Evolutionary conservation across 2,113 vertebrate genomes (phyloP), one percentile per base, ranked within the genome.

Genomic region (Oncorhynchus kisutch): DNA sequence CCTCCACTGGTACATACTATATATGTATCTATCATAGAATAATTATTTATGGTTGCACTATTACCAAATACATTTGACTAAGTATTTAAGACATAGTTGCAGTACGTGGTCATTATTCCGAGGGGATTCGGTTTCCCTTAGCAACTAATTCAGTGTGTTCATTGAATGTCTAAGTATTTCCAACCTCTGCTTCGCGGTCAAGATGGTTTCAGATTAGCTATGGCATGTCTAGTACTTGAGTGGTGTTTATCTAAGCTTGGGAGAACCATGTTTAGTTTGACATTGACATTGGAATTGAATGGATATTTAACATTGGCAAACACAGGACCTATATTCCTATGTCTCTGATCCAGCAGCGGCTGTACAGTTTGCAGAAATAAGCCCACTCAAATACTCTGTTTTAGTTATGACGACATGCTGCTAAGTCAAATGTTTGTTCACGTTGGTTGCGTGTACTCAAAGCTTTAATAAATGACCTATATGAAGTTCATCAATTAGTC

Each of bases 381-480:
- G 27, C 18, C 51, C 1, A 73, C 16, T 76, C 5, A 34, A 72
- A 45, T 86, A 18, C 14, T 54, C 14, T 54, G 75, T 80, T 82
- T 79, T 77, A 74, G 72, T 78, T 54, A 76, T 74, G 78, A 74
- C 74, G 75, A n/a, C 72, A 77, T 85, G 66, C 69, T 83, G 22
- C 72, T 68, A 9, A 68, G 60, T 80, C 78, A 77, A 81, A 70
- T 82, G 76, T 81, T 71, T 49, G 67, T 39, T 71, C 67, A 77
- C 24, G 24, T 76, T 72, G 49, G 60, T 67, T 67, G 59, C 31
- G 72, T 88, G 81, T 84, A 86, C 82, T 87, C 84, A 76, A 89
- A 85, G 90, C 90, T 88, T 92, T 92, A 93, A 92, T 92, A 92
- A 92, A 93, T 70, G 48, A 74, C 70, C 65, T 64, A 29, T 67